Evolutionary conservation across 2,888 invertebrate species (phyloP).

Genomic region (Phyllotreta cruciferae): DNA sequence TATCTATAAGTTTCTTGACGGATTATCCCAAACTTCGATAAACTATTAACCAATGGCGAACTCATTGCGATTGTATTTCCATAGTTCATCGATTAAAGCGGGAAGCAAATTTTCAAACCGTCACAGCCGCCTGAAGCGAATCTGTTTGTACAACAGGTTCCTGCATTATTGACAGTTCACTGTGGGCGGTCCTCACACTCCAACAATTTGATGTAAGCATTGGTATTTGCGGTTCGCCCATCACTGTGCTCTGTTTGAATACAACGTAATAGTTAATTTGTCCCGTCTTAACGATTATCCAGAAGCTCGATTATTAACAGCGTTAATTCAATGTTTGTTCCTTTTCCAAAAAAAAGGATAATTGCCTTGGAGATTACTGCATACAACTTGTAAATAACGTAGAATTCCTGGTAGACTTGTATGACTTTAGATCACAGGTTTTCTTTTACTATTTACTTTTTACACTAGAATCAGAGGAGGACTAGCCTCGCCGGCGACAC

Average conservation of each 20-base stretch:
- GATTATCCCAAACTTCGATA: conserved; percentile 10
- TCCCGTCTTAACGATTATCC: no score
- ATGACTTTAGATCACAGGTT: conserved; percentile 5
- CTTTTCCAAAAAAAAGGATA: not conserved
- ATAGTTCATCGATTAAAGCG: conserved; percentile 27
- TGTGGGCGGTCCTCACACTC: conserved; percentile 40
- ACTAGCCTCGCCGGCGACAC: conserved; percentile 8
- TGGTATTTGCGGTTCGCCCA: conserved; percentile 35
- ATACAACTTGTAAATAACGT: not conserved
- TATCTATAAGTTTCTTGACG: conserved; percentile 15
- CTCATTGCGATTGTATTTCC: conserved; percentile 22
- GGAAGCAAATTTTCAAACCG: conserved; percentile 52
- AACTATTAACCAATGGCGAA: conserved; percentile 28
- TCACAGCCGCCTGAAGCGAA: conserved; percentile 46
- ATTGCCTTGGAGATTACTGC: conserved; percentile 1
- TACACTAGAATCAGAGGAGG: conserved; percentile 4
- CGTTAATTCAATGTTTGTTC: no score
- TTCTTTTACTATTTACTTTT: conserved; percentile 7
- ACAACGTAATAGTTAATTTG: not conserved
- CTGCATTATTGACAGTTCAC: conserved; percentile 53
- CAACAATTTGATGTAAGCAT: conserved; percentile 34
- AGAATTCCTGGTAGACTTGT: conserved; percentile 1
- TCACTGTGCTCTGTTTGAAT: conserved; percentile 3
- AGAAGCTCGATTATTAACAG: no score
- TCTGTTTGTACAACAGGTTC: conserved; percentile 55